Evolutionary conservation across 2,888 invertebrate species (phyloP), one percentile per base, ranked within the genome.

Genomic region (Leptinotarsa rubiginosa): DNA sequence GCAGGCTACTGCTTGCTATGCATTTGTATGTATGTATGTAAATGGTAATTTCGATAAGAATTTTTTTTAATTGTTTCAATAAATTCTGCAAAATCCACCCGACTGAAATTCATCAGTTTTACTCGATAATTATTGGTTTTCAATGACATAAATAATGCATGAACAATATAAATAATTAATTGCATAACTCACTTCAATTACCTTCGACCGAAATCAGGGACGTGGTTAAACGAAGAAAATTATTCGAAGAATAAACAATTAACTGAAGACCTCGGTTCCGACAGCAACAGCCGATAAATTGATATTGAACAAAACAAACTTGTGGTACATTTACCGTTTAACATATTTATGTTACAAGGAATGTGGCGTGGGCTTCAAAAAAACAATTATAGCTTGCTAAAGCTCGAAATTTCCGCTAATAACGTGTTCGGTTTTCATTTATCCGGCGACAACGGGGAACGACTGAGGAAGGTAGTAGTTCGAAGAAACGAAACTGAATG

Each of bases 241-340:
- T 59, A 70, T 75, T 72, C 72, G 47, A 67, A 67, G 47, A 64
- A 74, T 72, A 52, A 70, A 75, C 65, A 69, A 75, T 70, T 69
- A 70, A 67, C 47, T 52, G 67, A 67, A 70, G 56, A 69, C 41
- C 69, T 59, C 68, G 49, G 68, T 22, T 65, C 73, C 50, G 52
- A 72, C 75, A 65, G 75, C 75, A 77, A 72, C 76, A 74, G 73
- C 31, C 73, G 68, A 74, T 77, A 77, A 77, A 77, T 75, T 75
- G 65, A 70, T 75, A 77, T 77, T 77, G 72, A 77, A 75, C 75
- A 75, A 75, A 77, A 75, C 73, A 72, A 72, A 77, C 73, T 50
- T 69, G 70, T 64, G 74, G 62, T 69, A 73, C 77, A 75, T 77
- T 77, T 67, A 70, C 74, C 77, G 64, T 77, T 77, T 71, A 77